Percentiles rank a stretch among this genome's conserved stretches.
These are phyloP conservation scores for Piaya cayana DNA, from an alignment of 2,113 vertebrate species.

Conservation along the genomic window DNA sequence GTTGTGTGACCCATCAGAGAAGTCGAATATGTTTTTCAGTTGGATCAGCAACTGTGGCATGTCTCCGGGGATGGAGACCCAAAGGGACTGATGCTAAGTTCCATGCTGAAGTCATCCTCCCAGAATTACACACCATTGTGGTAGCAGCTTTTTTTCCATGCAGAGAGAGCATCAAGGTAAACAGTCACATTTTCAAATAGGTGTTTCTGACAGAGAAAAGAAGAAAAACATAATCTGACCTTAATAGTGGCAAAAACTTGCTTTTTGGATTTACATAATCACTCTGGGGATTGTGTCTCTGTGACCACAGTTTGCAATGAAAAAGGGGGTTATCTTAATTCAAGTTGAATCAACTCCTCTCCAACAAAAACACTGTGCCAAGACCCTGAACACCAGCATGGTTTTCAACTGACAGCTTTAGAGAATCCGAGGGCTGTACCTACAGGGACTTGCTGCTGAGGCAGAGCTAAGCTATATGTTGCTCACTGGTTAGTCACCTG, in stretches of 20 bases:
- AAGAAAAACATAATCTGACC: neutral
- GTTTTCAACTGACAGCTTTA: neutral
- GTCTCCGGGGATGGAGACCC: neutral
- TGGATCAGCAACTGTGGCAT: neutral
- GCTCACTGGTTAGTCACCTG: neutral
- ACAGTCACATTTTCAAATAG: neutral
- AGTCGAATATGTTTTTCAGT: neutral
- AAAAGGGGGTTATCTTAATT: neutral
- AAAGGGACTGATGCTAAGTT: neutral
- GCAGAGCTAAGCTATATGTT: rapidly evolving
- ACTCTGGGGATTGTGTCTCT: neutral
- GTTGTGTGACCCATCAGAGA: neutral
- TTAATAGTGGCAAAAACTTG: neutral
- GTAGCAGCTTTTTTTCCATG: neutral
- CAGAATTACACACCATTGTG: rapidly evolving
- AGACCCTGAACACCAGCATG: neutral
- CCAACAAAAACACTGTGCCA: neutral
- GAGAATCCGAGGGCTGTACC: neutral
- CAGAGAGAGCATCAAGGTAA: neutral
- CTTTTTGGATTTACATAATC: neutral
- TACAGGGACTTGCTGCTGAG: neutral
- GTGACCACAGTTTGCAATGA: neutral
- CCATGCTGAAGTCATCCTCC: neutral
- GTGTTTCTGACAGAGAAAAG: neutral
- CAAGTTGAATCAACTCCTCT: neutral